Base-by-base conservation (phyloP, 2,113 vertebrate species). In the Octodon degus region DNA sequence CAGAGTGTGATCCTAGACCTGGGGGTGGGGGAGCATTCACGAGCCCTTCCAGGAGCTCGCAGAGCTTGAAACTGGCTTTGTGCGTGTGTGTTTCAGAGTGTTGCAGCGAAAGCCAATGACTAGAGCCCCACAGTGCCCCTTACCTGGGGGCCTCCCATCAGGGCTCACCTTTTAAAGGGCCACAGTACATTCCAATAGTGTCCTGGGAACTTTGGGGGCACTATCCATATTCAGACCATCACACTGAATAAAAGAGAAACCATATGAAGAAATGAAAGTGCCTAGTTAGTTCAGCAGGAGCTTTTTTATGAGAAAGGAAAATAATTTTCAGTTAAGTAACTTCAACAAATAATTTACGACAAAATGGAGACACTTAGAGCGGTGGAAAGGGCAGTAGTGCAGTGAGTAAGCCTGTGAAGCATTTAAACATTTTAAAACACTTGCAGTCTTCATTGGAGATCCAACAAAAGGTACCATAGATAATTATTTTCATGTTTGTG, bases 231-330 rank as follows among this genome's bases (percentile, higher is more conserved):
- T 65, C 60, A 86, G 2, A 53, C 43, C 6, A 25, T 34, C 53
- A 47, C 47, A 70, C 58, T 92, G 50, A 77, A 20, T 83, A 30
- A 93, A 92, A 65, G 25, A 79, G 90, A 97, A 96, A 68, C 34
- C 22, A 77, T 30, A 43, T 58, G 88, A 67, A 50, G 22, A 81
- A 86, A 14, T 76, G 68, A 81, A 62, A 19, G 10, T 86, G 72
- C 60, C 13, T 74, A 86, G 68, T 92, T 89, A 76, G 74, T 34
- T 53, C 58, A 89, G 40, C 37, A 43, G 4, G 34, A 89, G 47
- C 32, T 86, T 86, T 96, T 37, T 92, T n/a, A 85, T 84, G 47
- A 91, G 27, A 74, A 86, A 68, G 32, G 43, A 32, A 37, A 74
- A 53, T 72, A 53, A 22, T 86, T 77, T 85, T 81, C 0, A 24